Percentiles rank a stretch among this genome's conserved stretches.
phyloP scores from a whole-genome alignment of 2,797 vertebrate species.

The Malacoraja senta region DNA sequence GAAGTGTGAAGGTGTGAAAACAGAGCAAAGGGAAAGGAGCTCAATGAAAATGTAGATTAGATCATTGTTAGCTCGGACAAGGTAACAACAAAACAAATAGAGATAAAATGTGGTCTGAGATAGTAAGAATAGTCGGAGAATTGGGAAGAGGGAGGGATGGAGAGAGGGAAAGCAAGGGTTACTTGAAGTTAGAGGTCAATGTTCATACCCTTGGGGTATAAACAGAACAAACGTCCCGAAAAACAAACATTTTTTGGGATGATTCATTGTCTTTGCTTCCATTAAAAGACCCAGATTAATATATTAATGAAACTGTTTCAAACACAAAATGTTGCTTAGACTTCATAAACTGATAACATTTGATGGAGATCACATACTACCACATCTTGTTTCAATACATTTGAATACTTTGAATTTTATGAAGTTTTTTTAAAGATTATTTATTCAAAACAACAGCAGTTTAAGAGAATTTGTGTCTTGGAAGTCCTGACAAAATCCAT shows the following conservation, averaged over 20 bases:
- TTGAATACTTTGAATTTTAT: constrained; percentile 27
- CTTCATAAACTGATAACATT: neutral
- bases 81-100: no score
- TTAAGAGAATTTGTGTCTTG: neutral
- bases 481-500: neutral
- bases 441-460: neutral
- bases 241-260: neutral
- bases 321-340: neutral
- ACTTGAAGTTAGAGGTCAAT: no score
- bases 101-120: no score
- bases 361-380: constrained; percentile 4
- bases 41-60: no score
- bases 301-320: neutral
- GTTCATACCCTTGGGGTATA: no score
- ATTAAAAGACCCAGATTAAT: neutral
- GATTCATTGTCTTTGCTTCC: neutral
- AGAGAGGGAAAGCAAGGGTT: no score
- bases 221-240: no score
- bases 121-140: no score
- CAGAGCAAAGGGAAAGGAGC: no score
- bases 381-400: neutral
- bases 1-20: no score
- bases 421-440: constrained; percentile 17
- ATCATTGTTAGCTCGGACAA: no score
- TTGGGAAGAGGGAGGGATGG: no score